Evolutionary conservation across 2,888 invertebrate genomes (phyloP), one percentile per base, ranked within the genome.

Genomic region (Cataglyphis altisquamis): DNA sequence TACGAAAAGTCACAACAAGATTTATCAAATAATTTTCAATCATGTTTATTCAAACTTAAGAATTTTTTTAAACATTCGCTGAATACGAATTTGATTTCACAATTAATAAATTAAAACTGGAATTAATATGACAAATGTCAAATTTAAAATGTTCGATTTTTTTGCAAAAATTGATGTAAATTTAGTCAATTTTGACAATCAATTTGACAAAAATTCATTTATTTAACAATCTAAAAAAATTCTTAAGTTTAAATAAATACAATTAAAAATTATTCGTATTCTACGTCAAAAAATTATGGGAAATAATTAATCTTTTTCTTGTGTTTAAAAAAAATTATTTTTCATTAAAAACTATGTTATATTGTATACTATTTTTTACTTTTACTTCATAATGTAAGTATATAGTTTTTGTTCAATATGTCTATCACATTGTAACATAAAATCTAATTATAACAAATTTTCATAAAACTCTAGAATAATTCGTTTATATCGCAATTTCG

Each of bases 381-480:
- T 60, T 29, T 62, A 32, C 29, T 32, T 18, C 18, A 32, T 29
- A 62, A 60, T 60, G 12, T 60, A 60, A 29, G 15, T 60, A 32
- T 32, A 32, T 62, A 63, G 32, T 29, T 75, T 21, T 29, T 2
- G 15, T 32, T 32, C 15, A 21, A 45, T 32, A 32, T 6, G 25
- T 45, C 21, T 32, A 32, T 21, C n/a, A 21, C 10, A n/a, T 1
- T 3, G 21, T 10, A n/a, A 52, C 18, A 5, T 29, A 74, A 74
- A 45, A 74, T 52, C 1, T 15, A n/a, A 41, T 73, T 62, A 32
- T 18, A 21, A 55, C 4, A 12, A 41, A 72, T 72, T 60, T 52
- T 25, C 6, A 0, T 60, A 45, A 73, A 73, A 62, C 62, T 41
- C n/a, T 41, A 41, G 39, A 62, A n/a, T 41, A 32, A 74, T 74